Base-by-base conservation (phyloP, 1,140 invertebrate species). In the Drosophila asahinai region DNA sequence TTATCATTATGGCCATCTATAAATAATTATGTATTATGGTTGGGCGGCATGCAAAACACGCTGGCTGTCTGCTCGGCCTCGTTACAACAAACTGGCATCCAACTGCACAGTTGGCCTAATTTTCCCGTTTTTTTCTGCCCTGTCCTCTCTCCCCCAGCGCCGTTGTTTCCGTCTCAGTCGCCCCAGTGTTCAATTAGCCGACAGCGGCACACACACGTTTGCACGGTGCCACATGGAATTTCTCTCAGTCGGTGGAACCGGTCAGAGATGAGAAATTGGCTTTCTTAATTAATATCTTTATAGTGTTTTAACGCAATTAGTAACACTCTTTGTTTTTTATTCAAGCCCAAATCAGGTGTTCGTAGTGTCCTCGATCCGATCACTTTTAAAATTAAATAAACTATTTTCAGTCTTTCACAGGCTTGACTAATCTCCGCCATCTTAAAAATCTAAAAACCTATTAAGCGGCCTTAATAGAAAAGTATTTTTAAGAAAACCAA, bases 61-160 rank as follows among this genome's bases (percentile, higher is more conserved):
- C 22, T 47, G 67, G 43, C 64, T 86, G 81, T 74, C 78, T 79
- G 81, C 75, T 82, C 40, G 86, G 65, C 82, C 86, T 91, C 75
- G 80, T 90, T 91, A 71, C 72, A 77, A 66, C 48, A 72, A 77
- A 77, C 74, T 77, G 74, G 62, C 74, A 77, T 77, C 66, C 64
- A 76, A 89, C 81, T 91, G 82, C 86, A 90, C 68, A 86, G 84
- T 86, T 87, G 86, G 72, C 86, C 86, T 80, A 91, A 86, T 91
- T 91, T 70, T 81, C 47, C 57, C 70, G 52, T 79, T 66, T 48
- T 63, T 70, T 57, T 57, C 54, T 57, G 54, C 27, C 64, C 65
- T 57, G 54, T 30, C 61, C 74, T 81, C 63, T 66, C 60, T 71
- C 49, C 51, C 36, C 80, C 51, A 77, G 54, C 77, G 65, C 58